phyloP scores from a whole-genome alignment of 2,797 vertebrate species.

The Champsocephalus gunnari region DNA sequence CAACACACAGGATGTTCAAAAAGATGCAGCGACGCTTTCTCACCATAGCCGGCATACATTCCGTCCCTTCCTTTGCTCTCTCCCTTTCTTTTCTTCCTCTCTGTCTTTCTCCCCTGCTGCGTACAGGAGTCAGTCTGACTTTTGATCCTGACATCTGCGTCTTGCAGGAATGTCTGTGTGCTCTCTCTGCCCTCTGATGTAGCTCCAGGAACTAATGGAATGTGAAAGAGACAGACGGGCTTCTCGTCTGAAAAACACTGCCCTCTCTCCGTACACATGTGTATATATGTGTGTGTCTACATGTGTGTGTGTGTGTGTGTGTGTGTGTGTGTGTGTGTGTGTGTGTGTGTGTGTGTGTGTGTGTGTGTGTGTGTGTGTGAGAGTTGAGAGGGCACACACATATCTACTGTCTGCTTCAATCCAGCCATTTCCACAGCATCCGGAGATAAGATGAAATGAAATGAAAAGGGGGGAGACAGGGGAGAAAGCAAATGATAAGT shows the following conservation, averaged over 20 bases:
- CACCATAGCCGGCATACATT: constrained; percentile 51
- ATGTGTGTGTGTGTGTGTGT: not conserved
- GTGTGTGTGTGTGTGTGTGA: constrained; percentile 32
- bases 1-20: constrained; percentile 54
- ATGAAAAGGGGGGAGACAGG: constrained; percentile 37
- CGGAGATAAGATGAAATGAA: constrained; percentile 45
- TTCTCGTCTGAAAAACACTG: constrained; percentile 84
- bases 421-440: constrained; percentile 49
- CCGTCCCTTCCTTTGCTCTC: constrained; percentile 60
- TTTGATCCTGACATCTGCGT: constrained; percentile 90
- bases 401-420: constrained; percentile 68
- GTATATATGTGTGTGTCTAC: constrained; percentile 41
- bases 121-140: constrained; percentile 85
- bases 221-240: constrained; percentile 94
- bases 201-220: constrained; percentile 99
- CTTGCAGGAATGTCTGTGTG: constrained; percentile 96
- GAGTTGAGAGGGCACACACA: constrained; percentile 56
- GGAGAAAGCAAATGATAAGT: constrained; percentile 42
- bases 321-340: too few species aligned
- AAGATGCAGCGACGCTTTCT: constrained; percentile 43
- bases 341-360: too few species aligned
- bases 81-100: constrained; percentile 68
- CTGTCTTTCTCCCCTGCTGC: constrained; percentile 79
- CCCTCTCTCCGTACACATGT: constrained; percentile 74
- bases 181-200: constrained; percentile 97